phyloP scores from a whole-genome alignment of 2,888 invertebrate species.

The Magallana nippona region DNA sequence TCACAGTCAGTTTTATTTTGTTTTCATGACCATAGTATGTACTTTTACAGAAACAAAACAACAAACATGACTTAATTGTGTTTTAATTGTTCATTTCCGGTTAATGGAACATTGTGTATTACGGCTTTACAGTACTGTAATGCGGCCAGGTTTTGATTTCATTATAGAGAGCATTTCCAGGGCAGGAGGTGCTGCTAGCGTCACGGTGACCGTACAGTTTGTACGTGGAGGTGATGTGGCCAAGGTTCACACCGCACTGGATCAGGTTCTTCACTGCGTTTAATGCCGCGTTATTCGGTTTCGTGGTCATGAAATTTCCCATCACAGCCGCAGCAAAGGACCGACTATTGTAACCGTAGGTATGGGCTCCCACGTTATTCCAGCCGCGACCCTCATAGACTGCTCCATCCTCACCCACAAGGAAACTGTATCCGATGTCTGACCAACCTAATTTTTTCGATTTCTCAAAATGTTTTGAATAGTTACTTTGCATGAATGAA shows the following conservation, averaged over 20 bases:
- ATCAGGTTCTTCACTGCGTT: conserved; percentile 65
- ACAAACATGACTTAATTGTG: too few relatives aligned
- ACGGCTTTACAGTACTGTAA: conserved; percentile 40
- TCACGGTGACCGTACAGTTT: conserved; percentile 66
- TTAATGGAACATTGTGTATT: too few relatives aligned
- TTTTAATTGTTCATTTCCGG: too few relatives aligned
- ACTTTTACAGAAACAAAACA: too few relatives aligned
- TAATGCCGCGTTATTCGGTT: conserved; percentile 63
- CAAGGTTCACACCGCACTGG: conserved; percentile 63
- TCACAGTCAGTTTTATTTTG: too few relatives aligned
- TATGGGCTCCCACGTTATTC: conserved; percentile 87
- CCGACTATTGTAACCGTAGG: conserved; percentile 83
- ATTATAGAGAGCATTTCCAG: conserved; percentile 59
- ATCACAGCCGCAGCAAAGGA: conserved; percentile 70
- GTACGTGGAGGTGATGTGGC: conserved; percentile 56
- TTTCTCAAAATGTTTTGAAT: too few relatives aligned
- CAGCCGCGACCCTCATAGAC: conserved; percentile 88
- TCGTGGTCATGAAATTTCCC: conserved; percentile 64
- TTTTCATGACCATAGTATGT: too few relatives aligned
- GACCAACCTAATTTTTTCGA: conserved; percentile 53
- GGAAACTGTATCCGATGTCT: conserved; percentile 83
- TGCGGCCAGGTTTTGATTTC: conserved; percentile 59
- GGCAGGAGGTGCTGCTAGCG: conserved; percentile 58
- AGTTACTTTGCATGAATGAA: too few relatives aligned
- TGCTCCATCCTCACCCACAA: conserved; percentile 89